phyloP scores from a whole-genome alignment of 2,797 vertebrate species.

The Anableps anableps region DNA sequence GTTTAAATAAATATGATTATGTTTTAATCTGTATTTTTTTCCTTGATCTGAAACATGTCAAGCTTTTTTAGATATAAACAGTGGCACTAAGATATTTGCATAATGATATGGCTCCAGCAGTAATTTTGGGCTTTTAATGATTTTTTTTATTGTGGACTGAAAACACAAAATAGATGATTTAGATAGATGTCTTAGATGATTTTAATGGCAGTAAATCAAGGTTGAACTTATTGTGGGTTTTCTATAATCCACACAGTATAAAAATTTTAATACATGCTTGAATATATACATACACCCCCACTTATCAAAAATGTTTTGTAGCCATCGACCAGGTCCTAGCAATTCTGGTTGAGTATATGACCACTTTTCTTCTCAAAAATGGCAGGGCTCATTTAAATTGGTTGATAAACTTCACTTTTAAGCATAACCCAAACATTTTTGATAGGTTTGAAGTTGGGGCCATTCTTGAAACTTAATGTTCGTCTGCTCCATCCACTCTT shows the following conservation, averaged over 20 bases:
- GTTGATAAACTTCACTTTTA: neutral
- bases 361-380: neutral
- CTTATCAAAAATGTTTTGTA: neutral
- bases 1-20: constrained; percentile 43
- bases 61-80: constrained; percentile 43
- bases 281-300: neutral
- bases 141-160: neutral
- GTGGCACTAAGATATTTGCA: neutral
- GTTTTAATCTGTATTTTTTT: constrained; percentile 63
- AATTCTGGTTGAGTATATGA: neutral
- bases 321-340: neutral
- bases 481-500: neutral
- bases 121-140: neutral
- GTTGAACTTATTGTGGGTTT: neutral
- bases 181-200: no score
- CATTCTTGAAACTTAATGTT: neutral
- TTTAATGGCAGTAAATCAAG: neutral
- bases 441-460: neutral
- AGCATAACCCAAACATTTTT: neutral
- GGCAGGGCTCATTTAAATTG: neutral
- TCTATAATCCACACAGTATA: neutral
- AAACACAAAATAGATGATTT: neutral
- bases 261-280: neutral
- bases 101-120: neutral
- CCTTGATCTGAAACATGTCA: constrained; percentile 60